phyloP scores from a whole-genome alignment of 1,140 invertebrate genomes.

The Drosophila asahinai region DNA sequence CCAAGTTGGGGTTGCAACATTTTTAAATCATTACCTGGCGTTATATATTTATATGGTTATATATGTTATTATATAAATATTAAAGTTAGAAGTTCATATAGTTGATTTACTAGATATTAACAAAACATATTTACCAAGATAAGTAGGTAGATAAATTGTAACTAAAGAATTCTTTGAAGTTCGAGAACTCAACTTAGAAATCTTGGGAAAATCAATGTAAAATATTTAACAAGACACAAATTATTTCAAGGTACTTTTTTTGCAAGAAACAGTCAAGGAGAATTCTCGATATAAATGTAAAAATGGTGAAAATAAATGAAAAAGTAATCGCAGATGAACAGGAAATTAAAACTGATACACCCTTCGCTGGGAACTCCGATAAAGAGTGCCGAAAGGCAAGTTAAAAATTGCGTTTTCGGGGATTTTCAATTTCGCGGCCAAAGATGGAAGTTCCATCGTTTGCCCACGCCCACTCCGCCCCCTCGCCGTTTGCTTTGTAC shows the following conservation, averaged over 20 bases:
- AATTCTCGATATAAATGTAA: neutral
- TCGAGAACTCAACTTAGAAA: too few species aligned
- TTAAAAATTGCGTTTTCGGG: conserved; percentile 15
- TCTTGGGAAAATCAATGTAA: too few species aligned
- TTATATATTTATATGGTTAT: too few species aligned
- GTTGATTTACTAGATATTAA: neutral
- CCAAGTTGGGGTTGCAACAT: neutral
- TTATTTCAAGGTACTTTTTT: neutral
- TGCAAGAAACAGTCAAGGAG: neutral
- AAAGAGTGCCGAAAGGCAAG: conserved; percentile 13
- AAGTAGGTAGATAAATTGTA: neutral
- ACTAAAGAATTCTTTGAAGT: too few species aligned
- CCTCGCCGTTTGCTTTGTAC: conserved; percentile 30
- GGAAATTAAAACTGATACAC: conserved; percentile 5
- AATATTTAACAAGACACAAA: too few species aligned
- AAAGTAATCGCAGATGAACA: conserved; percentile 11
- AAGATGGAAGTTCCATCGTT: conserved; percentile 1
- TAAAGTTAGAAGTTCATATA: too few species aligned
- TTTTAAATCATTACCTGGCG: conserved; percentile 3
- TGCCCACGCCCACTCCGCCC: neutral
- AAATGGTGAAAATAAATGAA: neutral
- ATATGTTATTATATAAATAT: too few species aligned
- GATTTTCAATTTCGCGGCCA: conserved; percentile 42
- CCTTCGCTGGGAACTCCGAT: conserved; percentile 4
- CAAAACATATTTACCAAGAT: neutral